Evolutionary conservation across 2,797 vertebrate species (phyloP), one percentile per base, ranked within the genome.

Genomic region (Enteromius paludinosus): DNA sequence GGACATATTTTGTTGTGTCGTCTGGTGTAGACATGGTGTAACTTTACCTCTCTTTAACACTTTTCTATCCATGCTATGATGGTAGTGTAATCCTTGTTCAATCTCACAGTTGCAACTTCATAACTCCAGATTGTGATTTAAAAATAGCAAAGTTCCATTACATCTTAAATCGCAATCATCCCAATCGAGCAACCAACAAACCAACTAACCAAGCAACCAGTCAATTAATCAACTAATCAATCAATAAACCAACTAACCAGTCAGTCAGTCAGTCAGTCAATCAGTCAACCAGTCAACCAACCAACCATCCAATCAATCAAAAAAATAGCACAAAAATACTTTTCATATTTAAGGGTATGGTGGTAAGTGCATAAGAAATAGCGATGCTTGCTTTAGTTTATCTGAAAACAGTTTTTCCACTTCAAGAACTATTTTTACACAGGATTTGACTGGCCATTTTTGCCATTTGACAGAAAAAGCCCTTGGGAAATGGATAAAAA

Each of bases 391-490:
- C 28, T 54, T 33, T 54, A 52, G 17, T 18, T 25, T 17, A 70
- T 17, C 38, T 69, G 3, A 18, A 47, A 28, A 25, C 23, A 1
- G 18, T 33, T 3, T 59, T n/a, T 30, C 4, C 6, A 14, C 25
- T 41, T 54, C 49, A 65, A 17, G 12, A 65, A 64, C 5, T 28
- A 2, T 78, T n/a, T 54, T 41, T 20, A 20, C 1, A 45, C 25
- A 33, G 74, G 56, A 47, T 77, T 45, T 64, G 5, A n/a, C 47
- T 28, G 35, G 10, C 38, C 28, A 66, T 59, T 74, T 74, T n/a
- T 59, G 30, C 20, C n/a, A 23, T 77, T 47, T 81, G 23, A 65
- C 30, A 84, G 15, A 75, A 84, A 72, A 77, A 41, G 59, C 61
- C 35, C 7, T 3, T 35, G 12, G 30, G 38, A 45, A 71, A 78